Base-by-base conservation (phyloP, 2,888 invertebrate genomes). In the Rotaria macrura region DNA sequence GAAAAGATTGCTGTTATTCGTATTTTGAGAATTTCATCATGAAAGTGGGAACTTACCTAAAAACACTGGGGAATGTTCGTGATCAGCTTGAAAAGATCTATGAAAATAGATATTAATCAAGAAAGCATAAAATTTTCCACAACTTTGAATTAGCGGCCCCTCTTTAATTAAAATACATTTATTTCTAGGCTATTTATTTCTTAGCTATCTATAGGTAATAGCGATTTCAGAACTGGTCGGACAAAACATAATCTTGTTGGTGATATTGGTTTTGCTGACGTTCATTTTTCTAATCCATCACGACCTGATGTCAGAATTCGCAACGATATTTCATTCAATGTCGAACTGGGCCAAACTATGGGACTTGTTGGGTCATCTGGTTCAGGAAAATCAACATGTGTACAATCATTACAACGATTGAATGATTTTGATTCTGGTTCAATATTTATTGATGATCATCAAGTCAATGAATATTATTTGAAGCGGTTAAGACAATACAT, bases 401-500 rank as follows among this genome's bases (percentile, higher is more conserved):
- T 90, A 29, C 89, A 89, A 86, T 88, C 91, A 23, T 87, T 90
- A 49, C 90, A 91, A 87, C 87, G 90, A 38, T 91, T 91, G 87
- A 91, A 91, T 87, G 90, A 90, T 86, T 88, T 89, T 29, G 88
- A 89, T 49, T 43, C 74, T 38, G 86, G 86, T 43, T 23, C 54
- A 25, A 88, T 90, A 43, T 88, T 87, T 17, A 84, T 92, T 47
- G 92, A 92, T 88, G 91, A 90, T 6, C 86, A 88, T 47, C 90
- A 92, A 86, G 87, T 92, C 47, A 88, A 88, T n/a, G 88, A 89
- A 47, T 87, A 91, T 52, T 91, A 92, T 87, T 88, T 92, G 7
- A 89, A 89, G 72, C 90, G 90, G 88, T 88, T 92, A 43, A 88
- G 92, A n/a, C 86, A 87, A 47, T 87, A 88, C 25, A 87, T 87